Conservation (phyloP, 2,797 vertebrate species). For the Squalus acanthias region DNA sequence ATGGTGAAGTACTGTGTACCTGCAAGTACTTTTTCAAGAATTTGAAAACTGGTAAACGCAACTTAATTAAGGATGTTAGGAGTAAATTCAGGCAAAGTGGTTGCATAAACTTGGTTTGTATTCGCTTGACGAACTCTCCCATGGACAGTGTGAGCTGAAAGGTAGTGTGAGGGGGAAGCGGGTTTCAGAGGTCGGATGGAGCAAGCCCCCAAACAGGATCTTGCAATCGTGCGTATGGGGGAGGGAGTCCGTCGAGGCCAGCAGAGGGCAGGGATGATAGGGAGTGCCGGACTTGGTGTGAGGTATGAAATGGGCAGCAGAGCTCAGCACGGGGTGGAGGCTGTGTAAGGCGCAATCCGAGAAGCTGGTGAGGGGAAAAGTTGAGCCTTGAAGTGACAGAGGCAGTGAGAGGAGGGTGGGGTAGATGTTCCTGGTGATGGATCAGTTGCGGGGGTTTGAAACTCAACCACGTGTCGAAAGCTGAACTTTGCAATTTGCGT, state of each 20-base stretch:
- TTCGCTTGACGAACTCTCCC: no score
- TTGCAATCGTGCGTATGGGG: no score
- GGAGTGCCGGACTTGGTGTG: no score
- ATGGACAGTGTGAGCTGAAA: no score
- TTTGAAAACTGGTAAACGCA: not conserved
- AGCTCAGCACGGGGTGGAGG: not conserved
- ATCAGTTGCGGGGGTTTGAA: not conserved
- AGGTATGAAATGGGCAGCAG: not conserved
- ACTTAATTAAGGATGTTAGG: not conserved
- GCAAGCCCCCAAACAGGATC: not conserved
- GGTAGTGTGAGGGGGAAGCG: no score
- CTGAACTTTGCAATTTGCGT: not conserved
- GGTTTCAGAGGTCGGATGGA: not conserved
- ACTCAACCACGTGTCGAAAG: not conserved
- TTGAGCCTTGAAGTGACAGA: not conserved
- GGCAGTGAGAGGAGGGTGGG: not conserved
- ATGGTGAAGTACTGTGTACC: not conserved
- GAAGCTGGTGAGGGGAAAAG: not conserved
- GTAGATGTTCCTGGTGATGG: not conserved
- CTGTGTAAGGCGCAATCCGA: not conserved
- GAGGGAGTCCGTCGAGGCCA: not conserved
- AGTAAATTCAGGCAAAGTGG: not conserved
- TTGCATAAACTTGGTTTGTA: no score
- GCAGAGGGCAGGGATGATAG: no score
- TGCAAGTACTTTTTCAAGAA: not conserved